Evolutionary conservation across 2,888 invertebrate genomes (phyloP).

Genomic region (Trisateles emortualis): DNA sequence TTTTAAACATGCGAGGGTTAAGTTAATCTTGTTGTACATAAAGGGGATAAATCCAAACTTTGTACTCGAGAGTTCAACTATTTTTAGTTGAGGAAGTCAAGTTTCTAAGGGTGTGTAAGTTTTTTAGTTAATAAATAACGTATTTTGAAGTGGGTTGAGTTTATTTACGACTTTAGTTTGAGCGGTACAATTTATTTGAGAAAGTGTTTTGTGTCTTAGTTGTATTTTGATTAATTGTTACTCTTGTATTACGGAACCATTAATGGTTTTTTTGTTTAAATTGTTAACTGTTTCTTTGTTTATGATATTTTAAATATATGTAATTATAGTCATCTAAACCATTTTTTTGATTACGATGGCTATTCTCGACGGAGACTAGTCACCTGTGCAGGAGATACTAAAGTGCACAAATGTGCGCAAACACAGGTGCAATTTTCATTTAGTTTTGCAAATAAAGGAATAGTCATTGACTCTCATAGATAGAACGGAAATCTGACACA

Average conservation of each 20-base stretch:
- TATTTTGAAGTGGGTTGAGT: constrained; percentile 19
- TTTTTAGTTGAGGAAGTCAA: constrained; percentile 38
- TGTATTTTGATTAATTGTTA: constrained; percentile 6
- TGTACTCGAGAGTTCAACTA: constrained; percentile 26
- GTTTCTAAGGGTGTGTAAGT: constrained; percentile 17
- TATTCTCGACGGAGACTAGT: no score
- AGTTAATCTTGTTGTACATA: constrained; percentile 26
- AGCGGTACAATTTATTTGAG: constrained; percentile 26
- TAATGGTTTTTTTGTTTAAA: background rate
- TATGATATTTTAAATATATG: background rate
- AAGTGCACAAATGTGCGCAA: no score
- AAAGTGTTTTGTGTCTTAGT: constrained; percentile 3
- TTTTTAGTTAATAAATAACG: constrained; percentile 24
- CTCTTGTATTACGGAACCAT: background rate
- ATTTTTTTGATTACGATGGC: no score
- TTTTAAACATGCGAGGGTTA: constrained; percentile 37
- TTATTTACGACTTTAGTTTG: constrained; percentile 32
- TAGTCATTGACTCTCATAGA: no score
- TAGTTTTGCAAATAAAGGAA: no score
- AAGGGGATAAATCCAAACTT: constrained; percentile 28
- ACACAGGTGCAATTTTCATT: no score
- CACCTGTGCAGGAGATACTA: no score
- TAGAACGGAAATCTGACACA: no score
- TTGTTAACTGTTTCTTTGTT: background rate
- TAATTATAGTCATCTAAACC: no score